These are phyloP conservation scores for Hylomyscus alleni DNA, from an alignment of 2,797 vertebrate genomes.

Conservation along the genomic window DNA sequence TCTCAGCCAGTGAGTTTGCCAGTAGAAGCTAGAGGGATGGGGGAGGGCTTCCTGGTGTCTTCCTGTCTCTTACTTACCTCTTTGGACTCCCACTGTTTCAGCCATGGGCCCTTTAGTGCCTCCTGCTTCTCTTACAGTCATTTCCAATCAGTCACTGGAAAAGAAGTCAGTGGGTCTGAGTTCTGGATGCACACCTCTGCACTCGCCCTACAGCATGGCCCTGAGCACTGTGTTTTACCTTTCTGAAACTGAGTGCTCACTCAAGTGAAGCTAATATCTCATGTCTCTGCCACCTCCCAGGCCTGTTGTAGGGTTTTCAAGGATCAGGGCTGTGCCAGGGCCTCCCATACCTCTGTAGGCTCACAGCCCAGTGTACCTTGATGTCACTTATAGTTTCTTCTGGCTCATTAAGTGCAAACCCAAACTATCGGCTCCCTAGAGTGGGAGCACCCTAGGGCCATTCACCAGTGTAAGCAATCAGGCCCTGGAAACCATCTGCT, in stretches of 20 bases:
- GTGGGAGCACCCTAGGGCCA: background rate
- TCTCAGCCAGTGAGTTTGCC: background rate
- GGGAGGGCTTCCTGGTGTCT: fast-evolving
- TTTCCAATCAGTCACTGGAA: background rate
- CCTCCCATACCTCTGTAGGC: background rate
- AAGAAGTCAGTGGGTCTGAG: background rate
- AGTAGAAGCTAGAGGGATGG: background rate
- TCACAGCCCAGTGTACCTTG: background rate
- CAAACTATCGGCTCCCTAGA: background rate
- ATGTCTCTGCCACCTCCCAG: background rate
- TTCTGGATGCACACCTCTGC: background rate
- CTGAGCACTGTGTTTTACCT: background rate
- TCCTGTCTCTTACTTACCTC: background rate
- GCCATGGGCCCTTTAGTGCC: background rate
- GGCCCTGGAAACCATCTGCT: background rate
- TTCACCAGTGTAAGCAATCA: background rate
- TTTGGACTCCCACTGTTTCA: background rate
- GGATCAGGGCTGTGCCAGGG: background rate
- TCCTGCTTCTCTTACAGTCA: background rate
- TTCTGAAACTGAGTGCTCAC: background rate
- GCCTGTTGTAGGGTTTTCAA: background rate
- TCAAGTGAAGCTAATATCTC: background rate
- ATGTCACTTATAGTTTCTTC: background rate
- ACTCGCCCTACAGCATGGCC: background rate
- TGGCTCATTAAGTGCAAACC: background rate